Evolutionary conservation across 2,888 invertebrate species (phyloP).

Genomic region (Pseudococcus viburni): DNA sequence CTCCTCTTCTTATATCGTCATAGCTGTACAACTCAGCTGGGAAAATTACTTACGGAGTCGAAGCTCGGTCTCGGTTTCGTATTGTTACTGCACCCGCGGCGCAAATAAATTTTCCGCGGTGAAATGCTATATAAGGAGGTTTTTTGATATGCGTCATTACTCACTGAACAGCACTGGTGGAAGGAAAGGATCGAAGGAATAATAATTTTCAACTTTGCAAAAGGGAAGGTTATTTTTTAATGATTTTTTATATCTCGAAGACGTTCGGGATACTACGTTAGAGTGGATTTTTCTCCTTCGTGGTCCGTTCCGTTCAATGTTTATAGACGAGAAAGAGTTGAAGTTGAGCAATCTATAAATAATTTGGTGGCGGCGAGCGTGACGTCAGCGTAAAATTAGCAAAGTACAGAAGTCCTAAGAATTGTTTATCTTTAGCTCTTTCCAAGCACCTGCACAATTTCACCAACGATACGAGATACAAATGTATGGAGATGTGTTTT

Average conservation of each 20-base stretch:
- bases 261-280: neutral
- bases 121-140: conserved; percentile 2
- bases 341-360: conserved; percentile 50
- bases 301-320: neutral
- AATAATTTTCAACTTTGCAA: neutral
- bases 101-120: conserved; percentile 24
- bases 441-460: conserved; percentile 50
- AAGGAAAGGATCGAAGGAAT: neutral
- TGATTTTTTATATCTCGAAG: conserved; percentile 15
- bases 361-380: neutral
- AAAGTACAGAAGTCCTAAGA: conserved; percentile 8
- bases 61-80: neutral
- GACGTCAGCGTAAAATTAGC: conserved; percentile 38
- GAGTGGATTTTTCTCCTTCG: neutral
- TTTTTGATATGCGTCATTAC: conserved; percentile 53
- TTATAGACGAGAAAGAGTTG: neutral
- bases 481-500: neutral
- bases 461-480: neutral
- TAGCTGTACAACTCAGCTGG: neutral
- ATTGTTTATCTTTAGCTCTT: conserved; percentile 45
- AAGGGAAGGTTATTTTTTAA: conserved; percentile 23
- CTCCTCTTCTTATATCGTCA: neutral
- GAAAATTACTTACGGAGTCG: conserved; percentile 1
- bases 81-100: conserved; percentile 26
- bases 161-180: neutral